Base-by-base conservation (phyloP, 2,888 invertebrate genomes). In the Lordiphosa andalusiaca region DNA sequence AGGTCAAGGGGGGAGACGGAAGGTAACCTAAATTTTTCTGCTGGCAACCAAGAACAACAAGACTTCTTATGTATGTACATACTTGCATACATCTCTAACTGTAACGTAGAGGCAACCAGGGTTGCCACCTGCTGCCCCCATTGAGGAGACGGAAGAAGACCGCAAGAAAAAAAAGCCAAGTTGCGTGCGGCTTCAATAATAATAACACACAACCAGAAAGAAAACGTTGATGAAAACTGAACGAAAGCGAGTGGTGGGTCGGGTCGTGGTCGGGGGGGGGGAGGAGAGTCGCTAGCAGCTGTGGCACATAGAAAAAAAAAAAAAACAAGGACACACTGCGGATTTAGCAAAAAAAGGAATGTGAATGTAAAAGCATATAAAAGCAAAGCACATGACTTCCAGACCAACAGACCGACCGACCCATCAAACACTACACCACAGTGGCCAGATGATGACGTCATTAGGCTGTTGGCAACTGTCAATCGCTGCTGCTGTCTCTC, bases 301-400 rank as follows among this genome's bases (percentile, higher is more conserved):
- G 73, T 54, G 67, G 59, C 67, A 64, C 51, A 84, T 49, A 65
- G 10, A 40, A 66, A 60, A 82, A 84, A 56, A 65, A n/a, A 40
- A 66, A 60, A 82, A 78, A 67, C 83, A 80, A 78, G 85, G 76
- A 78, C 83, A 83, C 75, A 84, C 67, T 83, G 73, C 73, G 65
- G 76, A 78, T 70, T 84, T 70, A 72, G 73, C 67, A 80, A 55
- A 69, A 16, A 16, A 68, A 71, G 60, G 47, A 65, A 68, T 73
- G 84, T 68, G 61, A 75, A 74, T 72, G 81, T 73, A 66, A 69
- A 63, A 61, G 64, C 65, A 48, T 54, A 61, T 68, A 67, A 53
- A 58, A 41, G 47, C 60, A 59, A 80, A 66, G 46, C 53, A 69
- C 56, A 55, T 56, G 52, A 69, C 53, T 58, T 48, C 40, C 54